Evolutionary conservation across 2,113 vertebrate species (phyloP).

Genomic region (Oreochromis tanganicae): DNA sequence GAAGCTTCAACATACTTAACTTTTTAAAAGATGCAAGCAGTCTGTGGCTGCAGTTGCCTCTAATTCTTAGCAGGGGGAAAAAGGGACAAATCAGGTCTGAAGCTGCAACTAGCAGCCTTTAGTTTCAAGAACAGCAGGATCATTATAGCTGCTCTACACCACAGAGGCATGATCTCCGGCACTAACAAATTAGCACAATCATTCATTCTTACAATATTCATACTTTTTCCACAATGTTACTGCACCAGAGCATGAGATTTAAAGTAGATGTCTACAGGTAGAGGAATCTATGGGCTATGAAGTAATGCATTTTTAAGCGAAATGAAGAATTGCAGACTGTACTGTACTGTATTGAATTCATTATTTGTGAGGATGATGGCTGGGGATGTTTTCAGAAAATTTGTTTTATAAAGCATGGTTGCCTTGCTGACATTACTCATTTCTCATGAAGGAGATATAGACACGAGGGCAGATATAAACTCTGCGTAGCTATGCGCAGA

Average conservation of each 20-base stretch:
- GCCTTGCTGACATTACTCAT: not conserved
- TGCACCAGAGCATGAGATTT: not conserved
- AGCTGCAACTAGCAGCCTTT: not conserved
- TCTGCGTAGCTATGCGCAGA: not conserved
- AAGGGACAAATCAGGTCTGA: not conserved
- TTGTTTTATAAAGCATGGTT: not conserved
- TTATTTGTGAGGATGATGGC: not conserved
- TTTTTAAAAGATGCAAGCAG: accelerated
- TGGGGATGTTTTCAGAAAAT: not conserved
- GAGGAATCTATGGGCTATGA: not conserved
- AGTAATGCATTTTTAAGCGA: not conserved
- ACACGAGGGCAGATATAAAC: not conserved
- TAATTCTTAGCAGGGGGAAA: accelerated
- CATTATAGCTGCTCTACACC: not conserved
- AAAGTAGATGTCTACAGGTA: not conserved
- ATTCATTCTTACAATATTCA: not conserved
- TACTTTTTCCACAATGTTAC: not conserved
- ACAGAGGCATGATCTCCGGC: not conserved
- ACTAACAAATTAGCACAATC: not conserved
- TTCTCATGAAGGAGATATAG: not conserved
- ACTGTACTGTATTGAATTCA: not conserved
- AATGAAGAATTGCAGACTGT: not conserved
- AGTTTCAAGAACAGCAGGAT: not conserved
- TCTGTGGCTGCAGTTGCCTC: not conserved
- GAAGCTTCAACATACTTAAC: not conserved